These are phyloP conservation scores for Alsophila aescularia DNA, from an alignment of 2,888 invertebrate genomes.

Conservation along the genomic window DNA sequence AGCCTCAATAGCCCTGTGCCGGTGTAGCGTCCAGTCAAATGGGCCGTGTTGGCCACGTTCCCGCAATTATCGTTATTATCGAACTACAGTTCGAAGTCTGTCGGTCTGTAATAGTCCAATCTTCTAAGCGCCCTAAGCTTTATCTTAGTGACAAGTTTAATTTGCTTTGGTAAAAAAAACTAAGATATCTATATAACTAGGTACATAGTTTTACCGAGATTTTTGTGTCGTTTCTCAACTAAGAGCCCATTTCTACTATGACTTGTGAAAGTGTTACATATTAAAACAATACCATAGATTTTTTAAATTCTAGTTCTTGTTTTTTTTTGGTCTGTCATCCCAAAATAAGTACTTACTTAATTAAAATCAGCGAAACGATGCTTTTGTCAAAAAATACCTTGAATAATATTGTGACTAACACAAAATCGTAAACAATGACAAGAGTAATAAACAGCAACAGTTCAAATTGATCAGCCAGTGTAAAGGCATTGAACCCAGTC, in stretches of 20 bases:
- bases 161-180: background rate
- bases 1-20: constrained; percentile 28
- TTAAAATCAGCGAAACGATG: no score
- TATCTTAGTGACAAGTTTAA: constrained; percentile 6
- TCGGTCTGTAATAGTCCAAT: constrained; percentile 39
- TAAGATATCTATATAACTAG: no score
- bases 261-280: no score
- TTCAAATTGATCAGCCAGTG: constrained; percentile 5
- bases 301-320: no score
- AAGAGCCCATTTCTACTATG: no score
- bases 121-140: constrained; percentile 19
- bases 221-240: no score
- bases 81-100: constrained; percentile 43
- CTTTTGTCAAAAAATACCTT: no score
- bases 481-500: constrained; percentile 36
- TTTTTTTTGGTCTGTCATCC: no score
- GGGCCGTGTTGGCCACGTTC: constrained; percentile 50
- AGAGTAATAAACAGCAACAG: background rate
- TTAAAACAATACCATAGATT: no score
- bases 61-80: constrained; percentile 54
- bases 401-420: no score
- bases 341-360: no score
- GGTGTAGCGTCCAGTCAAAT: constrained; percentile 35
- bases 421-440: background rate
- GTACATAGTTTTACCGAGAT: no score